Base-by-base conservation (phyloP, 2,113 vertebrate species). In the Podilymbus podiceps region DNA sequence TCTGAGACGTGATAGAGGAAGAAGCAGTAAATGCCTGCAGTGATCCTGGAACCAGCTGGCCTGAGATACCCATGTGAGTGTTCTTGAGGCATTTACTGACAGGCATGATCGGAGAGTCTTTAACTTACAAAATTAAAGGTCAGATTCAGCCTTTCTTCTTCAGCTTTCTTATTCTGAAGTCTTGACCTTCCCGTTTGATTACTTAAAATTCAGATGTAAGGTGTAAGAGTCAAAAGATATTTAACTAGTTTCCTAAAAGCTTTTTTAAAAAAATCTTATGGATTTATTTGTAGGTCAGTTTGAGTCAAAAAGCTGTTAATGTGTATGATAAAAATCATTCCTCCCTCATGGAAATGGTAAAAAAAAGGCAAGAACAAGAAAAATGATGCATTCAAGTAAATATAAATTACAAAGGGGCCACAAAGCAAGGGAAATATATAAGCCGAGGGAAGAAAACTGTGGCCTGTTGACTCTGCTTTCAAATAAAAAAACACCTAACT, bases 71-170 rank as follows among this genome's bases (percentile, higher is more conserved):
- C 13, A 7, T 28, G 20, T 42, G 22, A 59, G 62, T 28, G 25
- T 8, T 64, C 30, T 84, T 31, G 8, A 42, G 24, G 6, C 6
- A 38, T 42, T 18, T 60, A 14, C 23, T 69, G 21, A 55, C 3
- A 2, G 1, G 30, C 9, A 5, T 77, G 40, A 13, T 42, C 3
- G 3, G 9, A 69, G 7, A 7, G 9, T 56, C 31, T 44, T 49
- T 30, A 62, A n/a, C 8, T 23, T 55, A 59, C 3, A 72, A 68
- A 38, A 58, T 50, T 22, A 18, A 35, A 68, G 15, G 68, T 75
- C 38, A 6, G 8, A 23, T 81, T 85, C 15, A 85, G 5, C 1
- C 12, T 85, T 81, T 81, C 24, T 50, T 38, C 38, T 38, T 38
- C 38, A 38, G 15, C 38, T 7, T 40, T 63, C 12, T 28, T 60